Evolutionary conservation across 2,113 vertebrate species (phyloP).

Genomic region (Ifrita kowaldi): DNA sequence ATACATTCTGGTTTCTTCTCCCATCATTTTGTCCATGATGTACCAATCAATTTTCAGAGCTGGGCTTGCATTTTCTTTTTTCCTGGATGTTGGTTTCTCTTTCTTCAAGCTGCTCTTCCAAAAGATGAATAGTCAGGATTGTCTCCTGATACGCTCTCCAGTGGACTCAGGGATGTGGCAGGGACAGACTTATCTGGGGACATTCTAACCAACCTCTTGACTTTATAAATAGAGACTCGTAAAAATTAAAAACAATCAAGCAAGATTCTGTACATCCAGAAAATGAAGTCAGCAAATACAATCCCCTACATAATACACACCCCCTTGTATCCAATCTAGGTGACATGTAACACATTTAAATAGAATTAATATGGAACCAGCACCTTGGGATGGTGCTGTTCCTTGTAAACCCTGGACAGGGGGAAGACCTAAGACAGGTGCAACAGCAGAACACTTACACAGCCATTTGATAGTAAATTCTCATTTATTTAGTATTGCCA

Average conservation of each 20-base stretch:
- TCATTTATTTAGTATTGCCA: neutral
- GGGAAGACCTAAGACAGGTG: neutral
- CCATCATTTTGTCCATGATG: neutral
- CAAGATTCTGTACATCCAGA: neutral
- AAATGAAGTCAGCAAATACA: neutral
- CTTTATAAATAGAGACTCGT: neutral
- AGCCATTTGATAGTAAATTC: neutral
- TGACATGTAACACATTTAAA: neutral
- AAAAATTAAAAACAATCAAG: neutral
- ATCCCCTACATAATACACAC: neutral
- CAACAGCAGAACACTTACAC: neutral
- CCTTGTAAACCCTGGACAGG: neutral
- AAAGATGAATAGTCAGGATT: neutral
- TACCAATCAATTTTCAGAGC: neutral
- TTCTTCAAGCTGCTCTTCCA: neutral
- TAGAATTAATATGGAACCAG: neutral
- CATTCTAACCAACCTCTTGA: neutral
- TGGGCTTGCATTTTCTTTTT: neutral
- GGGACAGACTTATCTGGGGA: neutral
- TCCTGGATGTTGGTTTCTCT: neutral
- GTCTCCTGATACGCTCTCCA: neutral
- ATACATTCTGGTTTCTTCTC: neutral
- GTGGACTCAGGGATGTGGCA: neutral
- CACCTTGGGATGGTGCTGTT: neutral
- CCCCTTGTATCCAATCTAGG: neutral